These are phyloP conservation scores for Erebia aethiops DNA, from an alignment of 2,888 invertebrate species.

Conservation along the genomic window DNA sequence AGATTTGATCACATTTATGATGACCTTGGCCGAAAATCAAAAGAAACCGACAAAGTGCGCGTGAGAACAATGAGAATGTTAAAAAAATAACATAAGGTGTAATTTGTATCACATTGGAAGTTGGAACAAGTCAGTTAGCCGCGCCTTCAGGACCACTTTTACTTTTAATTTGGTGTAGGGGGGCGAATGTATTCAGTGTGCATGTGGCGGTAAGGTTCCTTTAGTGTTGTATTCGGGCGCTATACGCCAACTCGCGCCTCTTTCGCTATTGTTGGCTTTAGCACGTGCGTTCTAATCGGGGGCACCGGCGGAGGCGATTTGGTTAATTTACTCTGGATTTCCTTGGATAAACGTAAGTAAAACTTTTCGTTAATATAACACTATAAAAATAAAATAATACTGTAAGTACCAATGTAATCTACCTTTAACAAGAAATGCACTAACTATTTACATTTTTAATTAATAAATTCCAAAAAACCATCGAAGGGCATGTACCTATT, in stretches of 20 bases:
- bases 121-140: constrained; percentile 57
- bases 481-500: too few relatives aligned
- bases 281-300: constrained; percentile 31
- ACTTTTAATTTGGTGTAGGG: constrained; percentile 60
- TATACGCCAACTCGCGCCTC: constrained; percentile 43
- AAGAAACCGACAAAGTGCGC: constrained; percentile 48
- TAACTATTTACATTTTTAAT: too few relatives aligned
- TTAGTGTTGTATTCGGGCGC: constrained; percentile 55
- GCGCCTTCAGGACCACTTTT: constrained; percentile 78
- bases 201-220: constrained; percentile 39
- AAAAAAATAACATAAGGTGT: constrained; percentile 41
- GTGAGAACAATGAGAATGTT: constrained; percentile 50
- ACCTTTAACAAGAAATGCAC: too few relatives aligned
- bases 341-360: constrained; percentile 13
- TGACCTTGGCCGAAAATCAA: constrained; percentile 29
- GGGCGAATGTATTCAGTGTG: constrained; percentile 44
- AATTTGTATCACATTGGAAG: constrained; percentile 40
- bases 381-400: too few relatives aligned
- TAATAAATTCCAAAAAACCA: too few relatives aligned
- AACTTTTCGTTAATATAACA: too few relatives aligned
- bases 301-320: constrained; percentile 20
- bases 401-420: too few relatives aligned
- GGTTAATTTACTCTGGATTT: too few relatives aligned
- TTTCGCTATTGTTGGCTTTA: constrained; percentile 26
- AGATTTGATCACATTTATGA: background rate